Evolutionary conservation across 2,888 invertebrate genomes (phyloP), one percentile per base, ranked within the genome.

Genomic region (Agriopis marginaria): DNA sequence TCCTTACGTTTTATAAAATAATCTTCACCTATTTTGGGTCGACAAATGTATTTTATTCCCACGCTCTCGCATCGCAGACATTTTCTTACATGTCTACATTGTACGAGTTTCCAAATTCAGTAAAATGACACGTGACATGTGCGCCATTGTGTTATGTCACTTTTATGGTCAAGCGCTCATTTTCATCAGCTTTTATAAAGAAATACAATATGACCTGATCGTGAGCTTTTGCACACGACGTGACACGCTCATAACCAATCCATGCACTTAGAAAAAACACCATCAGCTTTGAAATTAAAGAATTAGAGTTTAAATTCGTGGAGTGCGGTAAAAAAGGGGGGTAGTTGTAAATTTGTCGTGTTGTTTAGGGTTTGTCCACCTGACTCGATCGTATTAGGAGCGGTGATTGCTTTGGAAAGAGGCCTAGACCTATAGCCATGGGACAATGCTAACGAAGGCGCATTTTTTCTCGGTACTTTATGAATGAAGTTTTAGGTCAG

Each of bases 301-400:
- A 0, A 0, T 56, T 78, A 86, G 77, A 69, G 81, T 63, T 63
- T 14, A 70, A 44, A 76, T 50, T 76, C 23, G 65, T 7, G 3
- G 47, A 14, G 4, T 39, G 53, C 17, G 64, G 3, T 9, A 7
- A 32, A 54, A 49, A 60, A 58, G 61, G 14, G 56, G 56, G 70
- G 47, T 53, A 66, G 62, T 53, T 51, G 32, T 65, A 69, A 66
- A 49, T 63, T 66, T 66, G 77, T 76, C 10, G 5, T 50, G 53
- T 78, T 74, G 70, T 76, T 81, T 78, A 86, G 85, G 82, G 83
- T 85, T 82, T 84, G 86, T 88, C 84, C 90, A 91, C 90, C 89
- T 90, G 90, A 89, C 84, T 77, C 81, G 69, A 84, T 89, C 90
- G 82, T 90, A 90, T 90, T 89, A 86, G 91, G 91, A 83, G 81